phyloP scores from a whole-genome alignment of 2,113 vertebrate genomes.

The Rissa tridactyla region DNA sequence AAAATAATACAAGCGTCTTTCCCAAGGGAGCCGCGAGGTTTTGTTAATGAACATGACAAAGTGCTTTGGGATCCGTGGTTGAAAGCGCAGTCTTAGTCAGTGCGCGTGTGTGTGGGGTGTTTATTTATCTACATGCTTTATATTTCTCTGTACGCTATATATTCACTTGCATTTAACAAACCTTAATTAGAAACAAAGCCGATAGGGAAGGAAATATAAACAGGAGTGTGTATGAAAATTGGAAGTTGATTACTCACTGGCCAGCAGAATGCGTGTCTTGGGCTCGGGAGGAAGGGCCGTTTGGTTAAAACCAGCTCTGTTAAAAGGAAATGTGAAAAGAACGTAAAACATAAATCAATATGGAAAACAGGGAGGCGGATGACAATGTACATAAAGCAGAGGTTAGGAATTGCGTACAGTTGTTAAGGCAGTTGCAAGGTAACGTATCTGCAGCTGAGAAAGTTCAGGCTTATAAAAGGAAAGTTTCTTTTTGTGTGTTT shows the following conservation, averaged over 20 bases:
- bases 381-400: slow-evolving; percentile 58
- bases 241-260: slow-evolving; percentile 53
- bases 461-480: slow-evolving; percentile 19
- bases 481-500: background rate
- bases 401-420: background rate
- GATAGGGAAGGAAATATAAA: slow-evolving; percentile 60
- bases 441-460: background rate
- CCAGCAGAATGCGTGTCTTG: background rate
- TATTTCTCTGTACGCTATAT: slow-evolving; percentile 18
- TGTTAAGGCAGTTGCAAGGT: background rate
- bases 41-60: slow-evolving; percentile 64
- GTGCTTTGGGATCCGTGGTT: slow-evolving; percentile 60
- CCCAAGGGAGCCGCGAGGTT: slow-evolving; percentile 52
- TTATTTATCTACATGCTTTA: slow-evolving; percentile 58
- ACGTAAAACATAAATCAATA: slow-evolving; percentile 46
- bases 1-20: slow-evolving; percentile 44
- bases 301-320: slow-evolving; percentile 18
- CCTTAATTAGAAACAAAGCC: slow-evolving; percentile 64
- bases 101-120: background rate
- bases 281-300: slow-evolving; percentile 11
- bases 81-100: slow-evolving; percentile 15
- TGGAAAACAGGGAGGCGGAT: slow-evolving; percentile 54
- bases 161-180: slow-evolving; percentile 43
- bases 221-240: slow-evolving; percentile 54
- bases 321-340: slow-evolving; percentile 57